Evolutionary conservation across 2,888 invertebrate species (phyloP), one percentile per base, ranked within the genome.

Genomic region (Rhamnusium bicolor): DNA sequence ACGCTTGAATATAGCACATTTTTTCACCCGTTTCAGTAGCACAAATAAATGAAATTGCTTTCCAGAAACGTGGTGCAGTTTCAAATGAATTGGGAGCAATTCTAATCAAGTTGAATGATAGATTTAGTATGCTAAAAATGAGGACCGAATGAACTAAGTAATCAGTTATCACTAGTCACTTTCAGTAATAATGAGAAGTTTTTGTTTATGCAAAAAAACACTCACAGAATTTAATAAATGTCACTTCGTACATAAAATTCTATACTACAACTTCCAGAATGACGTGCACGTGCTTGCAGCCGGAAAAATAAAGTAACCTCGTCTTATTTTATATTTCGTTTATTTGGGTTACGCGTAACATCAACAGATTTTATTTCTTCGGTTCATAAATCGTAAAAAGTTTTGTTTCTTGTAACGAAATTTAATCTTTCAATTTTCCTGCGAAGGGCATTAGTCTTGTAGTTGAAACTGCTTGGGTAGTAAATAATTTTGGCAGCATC

Each of bases 131-230:
- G 40, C 4, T 40, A n/a, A 40, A 40, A 40, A 40, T 40, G n/a
- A n/a, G 40, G 2, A 40, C n/a, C 40, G 19, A 51, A 19, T 51
- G 19, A 51, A 19, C 8, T 19, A n/a, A 40, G 4, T 2, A n/a
- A n/a, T n/a, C n/a, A n/a, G n/a, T n/a, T n/a, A n/a, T n/a, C n/a
- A 19, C 51, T 12, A 8, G 10, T 5, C 19, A 10, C 19, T n/a
- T 47, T 47, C 16, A 12, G 14, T 16, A 47, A n/a, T n/a, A n/a
- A 47, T 14, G 47, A 12, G 18, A 18, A 16, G 16, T 19, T 19
- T 19, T 51, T 51, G 51, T 51, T 51, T 51, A 51, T 51, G 51
- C 51, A 51, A 51, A 51, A n/a, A 51, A 51, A 18, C 51, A 51
- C 51, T 16, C 51, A 16, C 18, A 18, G 12, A 51, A 12, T 51